phyloP scores from a whole-genome alignment of 2,888 invertebrate genomes.

The Trachelus troglodyta region DNA sequence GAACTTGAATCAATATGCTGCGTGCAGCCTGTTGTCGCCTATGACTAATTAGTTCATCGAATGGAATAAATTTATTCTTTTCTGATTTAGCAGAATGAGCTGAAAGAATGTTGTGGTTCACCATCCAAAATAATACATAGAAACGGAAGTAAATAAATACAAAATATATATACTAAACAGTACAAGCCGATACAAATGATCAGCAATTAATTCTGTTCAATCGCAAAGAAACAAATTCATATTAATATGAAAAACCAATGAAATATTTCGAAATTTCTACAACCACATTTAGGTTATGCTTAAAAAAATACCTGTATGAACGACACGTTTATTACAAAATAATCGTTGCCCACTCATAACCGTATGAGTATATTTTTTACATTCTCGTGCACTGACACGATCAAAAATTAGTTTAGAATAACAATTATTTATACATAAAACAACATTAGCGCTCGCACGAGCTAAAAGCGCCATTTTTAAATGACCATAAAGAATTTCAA shows the following conservation, averaged over 20 bases:
- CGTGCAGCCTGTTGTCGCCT: conserved; percentile 75
- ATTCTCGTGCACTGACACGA: conserved; percentile 4
- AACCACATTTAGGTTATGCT: conserved; percentile 28
- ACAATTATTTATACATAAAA: conserved; percentile 41
- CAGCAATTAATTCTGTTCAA: background rate
- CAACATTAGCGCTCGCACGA: conserved; percentile 36
- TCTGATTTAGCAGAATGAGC: background rate
- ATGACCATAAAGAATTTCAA: background rate
- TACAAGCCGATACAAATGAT: background rate
- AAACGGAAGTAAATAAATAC: background rate
- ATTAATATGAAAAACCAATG: background rate
- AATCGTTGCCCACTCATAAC: background rate
- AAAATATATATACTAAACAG: background rate
- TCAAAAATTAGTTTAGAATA: conserved; percentile 36
- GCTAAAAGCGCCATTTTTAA: conserved; percentile 47
- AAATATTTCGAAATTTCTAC: conserved; percentile 2
- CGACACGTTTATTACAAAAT: conserved; percentile 11
- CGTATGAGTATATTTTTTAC: background rate
- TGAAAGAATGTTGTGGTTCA: background rate
- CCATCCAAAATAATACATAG: background rate
- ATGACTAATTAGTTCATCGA: conserved; percentile 72
- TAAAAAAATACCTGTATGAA: conserved; percentile 23
- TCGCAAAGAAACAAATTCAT: background rate
- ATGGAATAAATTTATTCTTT: conserved; percentile 47
- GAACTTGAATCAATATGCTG: conserved; percentile 82